Base-by-base conservation (phyloP, 2,113 vertebrate species). In the Struthio camelus region DNA sequence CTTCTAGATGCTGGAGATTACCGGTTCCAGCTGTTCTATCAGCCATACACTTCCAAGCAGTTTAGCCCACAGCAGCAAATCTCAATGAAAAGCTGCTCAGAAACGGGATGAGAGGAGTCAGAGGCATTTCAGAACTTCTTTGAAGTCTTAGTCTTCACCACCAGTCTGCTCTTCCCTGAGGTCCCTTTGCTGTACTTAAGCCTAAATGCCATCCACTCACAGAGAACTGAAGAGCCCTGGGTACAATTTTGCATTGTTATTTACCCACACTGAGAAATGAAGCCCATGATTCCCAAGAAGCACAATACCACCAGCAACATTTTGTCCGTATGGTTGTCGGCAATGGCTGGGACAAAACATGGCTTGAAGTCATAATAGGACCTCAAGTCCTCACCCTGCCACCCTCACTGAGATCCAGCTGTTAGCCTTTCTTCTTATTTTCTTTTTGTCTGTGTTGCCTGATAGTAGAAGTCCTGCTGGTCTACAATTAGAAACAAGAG, bases 11-110 rank as follows among this genome's bases (percentile, higher is more conserved):
- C 81, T 86, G 89, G 87, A 53, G 76, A 51, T 83, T 77, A 94
- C 81, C 75, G 83, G 91, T 95, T 96, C 78, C 91, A 94, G 75
- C 84, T 94, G 67, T 91, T 92, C 73, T 85, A 66, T 94, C 84
- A 87, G 28, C 81, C 54, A 94, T 89, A 90, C n/a, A 23, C 80
- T 95, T 88, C 64, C 84, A 96, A 93, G 50, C 54, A 38, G 30
- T 80, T 91, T 78, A 91, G 93, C 89, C 89, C 94, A 67, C 67
- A 94, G 93, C 91, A 78, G 89, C 66, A 85, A 93, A 96, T 70
- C 91, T 83, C 91, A 85, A 48, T 87, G 78, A 94, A 82, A 85
- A 65, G 51, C 62, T 27, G 12, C 61, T 85, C 11, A 54, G 48
- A 90, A 56, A 72, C 71, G 36, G 53, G 50, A 75, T 70, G 76